Percentiles rank a stretch among this genome's conserved stretches.
Evolutionary conservation across 2,113 vertebrate species (phyloP).

Genomic region (Amphiprion percula): DNA sequence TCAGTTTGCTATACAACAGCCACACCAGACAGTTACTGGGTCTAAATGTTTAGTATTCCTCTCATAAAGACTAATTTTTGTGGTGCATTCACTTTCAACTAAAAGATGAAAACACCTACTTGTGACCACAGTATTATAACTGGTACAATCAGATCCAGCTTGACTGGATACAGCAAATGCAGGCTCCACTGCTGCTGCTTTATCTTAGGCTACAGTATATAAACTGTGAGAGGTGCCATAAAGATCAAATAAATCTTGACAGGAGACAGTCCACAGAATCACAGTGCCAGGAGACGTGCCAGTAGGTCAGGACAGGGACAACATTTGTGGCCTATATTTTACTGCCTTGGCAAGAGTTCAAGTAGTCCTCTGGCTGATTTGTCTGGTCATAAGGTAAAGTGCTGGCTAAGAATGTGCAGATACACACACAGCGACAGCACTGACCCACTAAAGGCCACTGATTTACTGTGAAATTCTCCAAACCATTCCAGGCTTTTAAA

Average conservation of each 20-base stretch:
- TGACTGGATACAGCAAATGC: not conserved
- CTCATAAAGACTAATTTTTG: not conserved
- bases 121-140: not conserved
- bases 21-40: not conserved
- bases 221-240: constrained; percentile 66
- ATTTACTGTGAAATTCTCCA: constrained; percentile 54
- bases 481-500: constrained; percentile 55
- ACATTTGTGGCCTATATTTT: constrained; percentile 75
- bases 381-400: constrained; percentile 58
- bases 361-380: constrained; percentile 60
- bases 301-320: constrained; percentile 71
- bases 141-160: not conserved
- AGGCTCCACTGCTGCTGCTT: constrained; percentile 46
- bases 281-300: constrained; percentile 68
- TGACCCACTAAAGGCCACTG: constrained; percentile 56
- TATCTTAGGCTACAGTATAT: constrained; percentile 64
- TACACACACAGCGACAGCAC: constrained; percentile 49
- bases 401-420: constrained; percentile 46
- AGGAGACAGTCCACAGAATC: constrained; percentile 67
- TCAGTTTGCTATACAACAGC: not conserved
- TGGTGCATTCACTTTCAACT: not conserved
- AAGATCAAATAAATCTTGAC: constrained; percentile 77
- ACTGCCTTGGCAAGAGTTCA: constrained; percentile 68
- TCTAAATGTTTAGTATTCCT: not conserved
- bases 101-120: not conserved